phyloP scores from a whole-genome alignment of 2,113 vertebrate genomes.

The Daubentonia madagascariensis region DNA sequence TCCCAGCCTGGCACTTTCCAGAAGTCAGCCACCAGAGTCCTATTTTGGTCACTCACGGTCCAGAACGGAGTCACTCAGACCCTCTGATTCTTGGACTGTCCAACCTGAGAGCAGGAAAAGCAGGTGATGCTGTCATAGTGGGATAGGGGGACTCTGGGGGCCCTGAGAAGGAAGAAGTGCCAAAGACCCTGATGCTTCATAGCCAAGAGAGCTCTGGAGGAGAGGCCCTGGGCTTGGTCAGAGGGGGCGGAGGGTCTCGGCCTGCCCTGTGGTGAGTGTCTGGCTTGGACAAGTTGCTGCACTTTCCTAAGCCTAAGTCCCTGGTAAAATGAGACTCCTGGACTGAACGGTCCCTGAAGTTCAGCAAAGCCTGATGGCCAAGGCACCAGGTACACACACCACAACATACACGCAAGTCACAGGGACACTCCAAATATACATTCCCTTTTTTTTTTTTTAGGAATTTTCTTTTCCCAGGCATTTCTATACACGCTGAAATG shows the following conservation, averaged over 20 bases:
- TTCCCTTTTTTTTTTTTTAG: neutral
- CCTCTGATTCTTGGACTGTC: neutral
- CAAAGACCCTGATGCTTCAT: neutral
- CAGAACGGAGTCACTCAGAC: neutral
- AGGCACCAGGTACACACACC: neutral
- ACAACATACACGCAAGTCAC: neutral
- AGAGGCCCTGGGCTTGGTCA: neutral
- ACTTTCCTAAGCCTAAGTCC: neutral
- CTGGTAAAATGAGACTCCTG: neutral
- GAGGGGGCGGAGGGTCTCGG: neutral
- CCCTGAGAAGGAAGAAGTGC: neutral
- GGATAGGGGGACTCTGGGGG: neutral
- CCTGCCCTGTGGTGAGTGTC: accelerated
- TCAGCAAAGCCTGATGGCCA: neutral
- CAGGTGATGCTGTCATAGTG: too few species aligned
- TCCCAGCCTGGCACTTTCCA: neutral
- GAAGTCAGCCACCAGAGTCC: neutral
- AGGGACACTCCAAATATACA: neutral
- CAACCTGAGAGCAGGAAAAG: neutral
- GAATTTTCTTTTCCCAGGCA: neutral
- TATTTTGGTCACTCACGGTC: neutral
- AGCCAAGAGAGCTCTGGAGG: neutral
- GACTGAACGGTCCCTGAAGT: neutral
- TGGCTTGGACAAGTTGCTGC: neutral
- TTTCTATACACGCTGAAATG: neutral